Base-by-base conservation (phyloP, 2,797 vertebrate species). In the Anguilla marmorata region DNA sequence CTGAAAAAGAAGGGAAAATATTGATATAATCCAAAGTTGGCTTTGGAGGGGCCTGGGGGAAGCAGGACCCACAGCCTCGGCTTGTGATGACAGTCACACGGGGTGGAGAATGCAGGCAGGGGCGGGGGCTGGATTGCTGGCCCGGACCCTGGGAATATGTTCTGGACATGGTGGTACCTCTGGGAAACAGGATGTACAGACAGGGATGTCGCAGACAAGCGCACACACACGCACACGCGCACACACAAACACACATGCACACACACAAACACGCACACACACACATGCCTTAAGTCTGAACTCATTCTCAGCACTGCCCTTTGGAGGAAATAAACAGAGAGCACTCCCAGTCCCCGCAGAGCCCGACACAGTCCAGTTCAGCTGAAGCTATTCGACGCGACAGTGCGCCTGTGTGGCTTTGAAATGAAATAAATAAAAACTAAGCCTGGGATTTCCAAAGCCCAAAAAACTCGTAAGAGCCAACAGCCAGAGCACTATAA, bases 171-270 rank as follows among this genome's bases (percentile, higher is more conserved):
- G 76, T 37, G 30, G 41, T 80, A 80, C 76, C 69, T 80, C 41
- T 80, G 76, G 76, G 76, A 80, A 80, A 80, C 76, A 80, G 76
- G 76, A 80, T 45, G 76, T 80, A 48, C 76, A 37, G 33, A 80
- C 76, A 80, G 72, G 72, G 72, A 76, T 76, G 72, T 76, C n/a
- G 14, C 6, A 27, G 63, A 69, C 63, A 0, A 69, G 63, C 63
- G 27, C 63, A 69, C 63, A 69, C 30, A 16, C 72, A 16, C 27
- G 14, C 50, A 52, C 63, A 69, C 63, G 27, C 30, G 14, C 72
- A 16, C 12, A 12, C 72, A 76, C 72, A 45, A 45, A 45, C 41
- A 45, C 41, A 45, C 41, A 45, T 5, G 41, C 41, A 45, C 41
- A 45, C 41, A 76, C 12, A 37, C 27, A 37, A 8, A 52, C 50